Conservation (phyloP, 2,113 vertebrate species). For the Pollachius pollachius region DNA sequence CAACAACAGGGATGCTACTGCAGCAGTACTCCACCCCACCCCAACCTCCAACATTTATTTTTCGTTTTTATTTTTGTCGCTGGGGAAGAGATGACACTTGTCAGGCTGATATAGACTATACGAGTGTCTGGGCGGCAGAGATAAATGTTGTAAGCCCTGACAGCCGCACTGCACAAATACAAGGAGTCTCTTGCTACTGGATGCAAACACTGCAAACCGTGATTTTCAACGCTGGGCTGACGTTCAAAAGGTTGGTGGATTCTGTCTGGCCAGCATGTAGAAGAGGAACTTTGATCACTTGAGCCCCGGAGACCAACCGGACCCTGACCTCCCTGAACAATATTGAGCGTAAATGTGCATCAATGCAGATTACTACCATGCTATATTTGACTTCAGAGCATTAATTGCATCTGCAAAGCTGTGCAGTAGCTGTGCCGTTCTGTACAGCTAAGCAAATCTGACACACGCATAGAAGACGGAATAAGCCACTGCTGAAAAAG, state of each 20-base stretch:
- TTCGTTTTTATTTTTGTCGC: slow-evolving; percentile 21
- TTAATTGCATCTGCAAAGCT: slow-evolving; percentile 42
- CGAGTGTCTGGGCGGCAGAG: slow-evolving; percentile 36
- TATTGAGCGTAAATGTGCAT: slow-evolving; percentile 20
- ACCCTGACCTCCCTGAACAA: slow-evolving; percentile 11
- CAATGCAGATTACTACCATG: slow-evolving; percentile 4
- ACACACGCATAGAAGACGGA: neutral
- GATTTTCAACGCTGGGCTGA: slow-evolving; percentile 13
- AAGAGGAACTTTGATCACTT: slow-evolving; percentile 4
- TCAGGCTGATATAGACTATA: slow-evolving; percentile 31
- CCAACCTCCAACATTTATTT: slow-evolving; percentile 20
- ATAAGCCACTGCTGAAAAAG: too few species aligned
- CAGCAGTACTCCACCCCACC: too few species aligned
- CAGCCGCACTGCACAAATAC: slow-evolving; percentile 25
- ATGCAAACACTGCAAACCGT: slow-evolving; percentile 8
- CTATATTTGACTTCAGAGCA: slow-evolving; percentile 35
- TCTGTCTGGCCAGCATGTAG: slow-evolving; percentile 12
- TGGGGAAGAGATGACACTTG: slow-evolving; percentile 26
- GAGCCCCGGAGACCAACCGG: neutral
- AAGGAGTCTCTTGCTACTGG: neutral
- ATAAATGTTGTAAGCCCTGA: slow-evolving; percentile 43
- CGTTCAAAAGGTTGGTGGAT: slow-evolving; percentile 22
- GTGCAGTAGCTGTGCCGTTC: slow-evolving; percentile 21
- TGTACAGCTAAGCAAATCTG: slow-evolving; percentile 10
- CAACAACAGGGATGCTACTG: too few species aligned